Evolutionary conservation across 2,888 invertebrate species (phyloP), one percentile per base, ranked within the genome.

Genomic region (Eilema depressum): DNA sequence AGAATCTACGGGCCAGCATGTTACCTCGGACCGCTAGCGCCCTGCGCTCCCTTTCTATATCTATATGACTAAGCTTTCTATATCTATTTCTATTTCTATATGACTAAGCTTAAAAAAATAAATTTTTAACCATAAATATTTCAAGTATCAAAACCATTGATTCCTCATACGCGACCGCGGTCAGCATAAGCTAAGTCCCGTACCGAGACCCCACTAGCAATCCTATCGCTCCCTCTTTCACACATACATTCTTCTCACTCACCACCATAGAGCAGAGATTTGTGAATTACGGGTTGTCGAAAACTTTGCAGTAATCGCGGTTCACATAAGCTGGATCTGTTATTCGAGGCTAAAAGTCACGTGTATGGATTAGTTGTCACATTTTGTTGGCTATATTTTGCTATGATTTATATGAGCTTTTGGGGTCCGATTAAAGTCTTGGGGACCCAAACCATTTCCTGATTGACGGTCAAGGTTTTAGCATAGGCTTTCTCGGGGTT

Each of bases 81-180:
- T n/a, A n/a, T n/a, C n/a, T n/a, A n/a, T n/a, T n/a, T n/a, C n/a
- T n/a, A n/a, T n/a, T n/a, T n/a, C n/a, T n/a, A n/a, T n/a, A n/a
- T n/a, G n/a, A n/a, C n/a, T n/a, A n/a, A n/a, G n/a, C n/a, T n/a
- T n/a, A n/a, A n/a, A n/a, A n/a, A n/a, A n/a, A n/a, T n/a, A n/a
- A n/a, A n/a, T n/a, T n/a, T 23, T 33, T 37, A 10, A 28, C 14
- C 56, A 33, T 33, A 66, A 71, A 71, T 68, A 70, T 37, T 41
- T 30, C 75, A 88, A 92, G 87, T 90, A 92, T 90, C 91, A 91
- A 92, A 82, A 85, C 75, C 56, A 47, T 71, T 83, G 59, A 30
- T 53, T 72, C 85, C 75, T 71, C 57, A 78, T 86, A 87, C 76
- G 85, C 79, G 83, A 85, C 86, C 84, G 83, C 75, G 71, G 74